Evolutionary conservation across 2,888 invertebrate genomes (phyloP), one percentile per base, ranked within the genome.

Genomic region (Trichopoda pennipes): DNA sequence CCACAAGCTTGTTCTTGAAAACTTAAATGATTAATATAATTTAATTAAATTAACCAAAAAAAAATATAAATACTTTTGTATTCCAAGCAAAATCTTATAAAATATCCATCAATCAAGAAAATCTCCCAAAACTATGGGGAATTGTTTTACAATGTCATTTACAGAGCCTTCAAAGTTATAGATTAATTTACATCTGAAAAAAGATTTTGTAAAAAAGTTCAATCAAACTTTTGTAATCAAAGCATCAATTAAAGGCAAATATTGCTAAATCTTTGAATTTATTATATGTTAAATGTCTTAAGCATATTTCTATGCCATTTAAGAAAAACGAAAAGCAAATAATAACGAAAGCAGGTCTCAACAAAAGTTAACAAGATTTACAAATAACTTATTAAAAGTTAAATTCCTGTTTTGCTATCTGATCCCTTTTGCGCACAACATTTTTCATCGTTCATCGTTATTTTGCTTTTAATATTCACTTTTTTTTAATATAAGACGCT

Each of bases 351-450:
- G 32, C 32, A 7, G 19, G 8, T 66, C 16, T 75, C 12, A 8
- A 44, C 10, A 32, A 32, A 56, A 64, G 23, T 42, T 44, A 35
- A n/a, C 28, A 7, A 47, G 38, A 69, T 69, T 55, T 47, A 38
- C 55, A 63, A 63, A 77, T 55, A 69, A 49, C 23, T 77, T 63
- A 63, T 55, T 64, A 64, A 66, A 47, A 49, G 21, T 72, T 58
- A 60, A 74, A 70, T 70, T 64, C 14, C 28, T 28, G 60, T 53
- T 19, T 63, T 10, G 1, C 21, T 12, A 28, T 44, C n/a, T 56
- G 35, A 12, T 60, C 28, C 9, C 44, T 44, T 44, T 16, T 42
- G 0, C 53, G 0, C 53, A 44, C 17, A 42, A 77, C 14, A 32
- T 42, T 75, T 72, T n/a, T 17, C 16, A 23, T 32, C 16, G 42